Evolutionary conservation across 1,140 invertebrate species (phyloP), one percentile per base, ranked within the genome.

Genomic region (Drosophila virilis): DNA sequence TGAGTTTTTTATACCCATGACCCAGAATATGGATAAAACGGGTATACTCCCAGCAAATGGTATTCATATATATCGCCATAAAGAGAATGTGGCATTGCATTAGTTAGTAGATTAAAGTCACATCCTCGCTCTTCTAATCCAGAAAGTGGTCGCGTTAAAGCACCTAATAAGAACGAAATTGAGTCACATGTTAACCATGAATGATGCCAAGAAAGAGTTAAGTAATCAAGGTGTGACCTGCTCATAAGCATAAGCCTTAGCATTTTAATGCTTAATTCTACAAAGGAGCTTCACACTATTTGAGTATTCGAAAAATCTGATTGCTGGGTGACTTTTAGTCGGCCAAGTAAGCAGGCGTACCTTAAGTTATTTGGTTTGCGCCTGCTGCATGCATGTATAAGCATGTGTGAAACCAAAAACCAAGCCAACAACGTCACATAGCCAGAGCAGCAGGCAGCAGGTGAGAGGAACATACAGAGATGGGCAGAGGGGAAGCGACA

Each of bases 371-470:
- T 73, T 72, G 55, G 54, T 60, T 71, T 75, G 71, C 75, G 57
- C 43, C 50, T 72, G 61, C 67, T 79, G 79, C 83, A 77, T 79
- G 77, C 68, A 82, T 88, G 70, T 74, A 85, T 80, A 83, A 86
- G 83, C 70, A 78, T 88, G 83, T 88, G 84, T 89, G 83, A 80
- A 89, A 88, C 83, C 83, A 83, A 73, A 88, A 88, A 77, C 82
- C 82, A 77, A 79, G 57, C 58, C 48, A 65, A 71, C 66, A 73
- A 74, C 65, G 57, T 58, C 62, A 48, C 70, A 74, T 51, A 74
- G 37, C 55, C 69, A 50, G 32, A 40, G 12, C 43, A 40, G 17
- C 48, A 57, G 50, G 12, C 33, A 28, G 17, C 2, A 10, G 15
- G 45, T 7, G n/a, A 32, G 15, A 12, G 17, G 4, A 32, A 12